phyloP scores from a whole-genome alignment of 2,888 invertebrate genomes.

The Anticlea derivata region DNA sequence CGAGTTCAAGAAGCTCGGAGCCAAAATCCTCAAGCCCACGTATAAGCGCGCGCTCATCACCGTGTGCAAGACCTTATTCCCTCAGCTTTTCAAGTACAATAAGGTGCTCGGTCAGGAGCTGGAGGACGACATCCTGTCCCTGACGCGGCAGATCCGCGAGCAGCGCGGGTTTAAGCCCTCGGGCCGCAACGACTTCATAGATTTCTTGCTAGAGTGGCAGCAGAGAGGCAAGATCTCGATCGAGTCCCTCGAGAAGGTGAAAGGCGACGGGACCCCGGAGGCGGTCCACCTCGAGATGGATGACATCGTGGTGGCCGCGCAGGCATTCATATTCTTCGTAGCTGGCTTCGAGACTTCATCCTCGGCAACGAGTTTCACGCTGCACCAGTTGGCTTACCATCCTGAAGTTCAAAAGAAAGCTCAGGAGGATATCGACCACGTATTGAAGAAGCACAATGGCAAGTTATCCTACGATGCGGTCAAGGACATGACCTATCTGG shows the following conservation, averaged over 20 bases:
- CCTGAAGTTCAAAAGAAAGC: conserved; percentile 55
- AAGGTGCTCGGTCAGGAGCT: conserved; percentile 46
- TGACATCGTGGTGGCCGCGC: conserved; percentile 53
- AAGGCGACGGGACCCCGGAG: conserved; percentile 48
- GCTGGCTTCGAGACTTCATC: conserved; percentile 80
- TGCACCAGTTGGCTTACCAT: conserved; percentile 62
- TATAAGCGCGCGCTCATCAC: conserved; percentile 35
- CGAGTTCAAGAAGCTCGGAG: conserved; percentile 54
- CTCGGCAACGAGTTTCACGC: conserved; percentile 63
- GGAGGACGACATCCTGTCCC: conserved; percentile 44
- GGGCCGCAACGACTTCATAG: conserved; percentile 57
- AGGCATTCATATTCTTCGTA: conserved; percentile 65
- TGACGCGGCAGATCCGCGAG: conserved; percentile 21
- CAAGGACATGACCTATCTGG: conserved; percentile 63
- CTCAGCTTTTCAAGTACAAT: conserved; percentile 45
- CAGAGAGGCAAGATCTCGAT: conserved; percentile 47
- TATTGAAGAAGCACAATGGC: conserved; percentile 47
- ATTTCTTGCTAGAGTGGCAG: conserved; percentile 54
- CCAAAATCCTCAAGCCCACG: conserved; percentile 47
- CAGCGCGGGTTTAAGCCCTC: conserved; percentile 52
- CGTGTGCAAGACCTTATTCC: conserved; percentile 52
- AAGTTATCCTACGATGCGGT: conserved; percentile 60
- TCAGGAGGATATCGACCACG: conserved; percentile 56
- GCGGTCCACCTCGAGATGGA: conserved; percentile 49
- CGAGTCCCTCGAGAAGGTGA: conserved; percentile 48